These are phyloP conservation scores for Amblyornis subalaris DNA, from an alignment of 2,113 vertebrate species.

Conservation along the genomic window DNA sequence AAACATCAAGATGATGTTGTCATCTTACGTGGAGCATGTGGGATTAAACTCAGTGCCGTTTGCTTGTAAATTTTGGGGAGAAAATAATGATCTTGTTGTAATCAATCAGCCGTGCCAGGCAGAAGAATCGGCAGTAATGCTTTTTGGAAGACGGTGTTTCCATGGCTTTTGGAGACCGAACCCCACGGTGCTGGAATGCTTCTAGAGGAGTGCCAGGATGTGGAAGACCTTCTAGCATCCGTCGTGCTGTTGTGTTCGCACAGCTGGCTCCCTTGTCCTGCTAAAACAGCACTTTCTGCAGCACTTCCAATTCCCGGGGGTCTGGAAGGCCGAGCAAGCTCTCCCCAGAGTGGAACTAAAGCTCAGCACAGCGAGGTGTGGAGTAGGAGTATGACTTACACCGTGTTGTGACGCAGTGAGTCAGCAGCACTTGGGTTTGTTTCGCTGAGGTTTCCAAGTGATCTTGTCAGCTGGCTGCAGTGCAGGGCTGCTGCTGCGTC, in stretches of 20 bases:
- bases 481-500: neutral
- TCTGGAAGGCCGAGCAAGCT: neutral
- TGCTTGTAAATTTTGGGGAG: neutral
- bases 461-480: neutral
- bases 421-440: neutral
- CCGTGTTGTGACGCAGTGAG: neutral
- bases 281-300: neutral
- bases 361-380: neutral
- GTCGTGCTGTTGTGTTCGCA: neutral
- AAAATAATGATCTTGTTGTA: no score
- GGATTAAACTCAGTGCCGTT: neutral
- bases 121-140: fast-evolving
- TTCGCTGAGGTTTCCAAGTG: neutral
- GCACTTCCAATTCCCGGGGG: neutral
- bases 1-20: neutral
- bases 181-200: fast-evolving
- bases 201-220: neutral
- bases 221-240: neutral
- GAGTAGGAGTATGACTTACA: neutral
- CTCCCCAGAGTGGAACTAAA: neutral
- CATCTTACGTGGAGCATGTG: neutral
- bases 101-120: neutral
- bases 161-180: neutral
- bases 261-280: neutral
- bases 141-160: neutral